Evolutionary conservation across 92 coral and sea anemone genomes (phyloP).

Genomic region (Pocillopora grandis): DNA sequence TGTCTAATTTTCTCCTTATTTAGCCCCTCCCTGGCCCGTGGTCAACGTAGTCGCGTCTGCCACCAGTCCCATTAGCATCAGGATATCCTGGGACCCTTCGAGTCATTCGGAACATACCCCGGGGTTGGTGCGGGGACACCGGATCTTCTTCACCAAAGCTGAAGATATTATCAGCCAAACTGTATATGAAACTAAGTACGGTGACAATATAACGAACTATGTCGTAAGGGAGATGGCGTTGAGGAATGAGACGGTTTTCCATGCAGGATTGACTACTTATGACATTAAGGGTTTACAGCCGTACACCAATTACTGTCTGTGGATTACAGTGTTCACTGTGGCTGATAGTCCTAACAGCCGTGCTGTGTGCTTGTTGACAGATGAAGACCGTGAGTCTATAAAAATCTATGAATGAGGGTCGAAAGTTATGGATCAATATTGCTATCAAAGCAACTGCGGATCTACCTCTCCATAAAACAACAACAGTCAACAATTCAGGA

Average conservation of each 20-base stretch:
- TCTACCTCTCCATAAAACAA: too few species aligned
- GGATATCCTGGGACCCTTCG: not conserved
- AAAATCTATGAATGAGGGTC: too few species aligned
- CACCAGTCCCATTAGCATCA: not conserved
- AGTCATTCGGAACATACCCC: not conserved
- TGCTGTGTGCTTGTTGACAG: not conserved
- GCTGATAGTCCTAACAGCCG: constrained; percentile 15
- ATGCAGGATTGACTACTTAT: not conserved
- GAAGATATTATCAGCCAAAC: not conserved
- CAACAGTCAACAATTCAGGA: too few species aligned
- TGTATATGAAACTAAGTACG: not conserved
- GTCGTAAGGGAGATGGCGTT: not conserved
- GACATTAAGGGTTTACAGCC: not conserved
- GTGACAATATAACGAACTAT: not conserved
- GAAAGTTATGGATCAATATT: too few species aligned
- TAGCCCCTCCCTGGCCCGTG: constrained; percentile 9
- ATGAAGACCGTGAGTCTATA: constrained; percentile 8
- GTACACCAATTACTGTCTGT: constrained; percentile 6
- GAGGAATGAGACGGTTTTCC: not conserved
- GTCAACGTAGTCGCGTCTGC: not conserved
- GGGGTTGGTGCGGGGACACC: not conserved
- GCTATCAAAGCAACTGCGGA: too few species aligned
- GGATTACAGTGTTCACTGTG: constrained; percentile 8
- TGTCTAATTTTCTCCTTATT: not conserved
- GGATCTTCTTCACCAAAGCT: not conserved